These are phyloP conservation scores for Elegia similella DNA, from an alignment of 2,888 invertebrate genomes.

Conservation along the genomic window DNA sequence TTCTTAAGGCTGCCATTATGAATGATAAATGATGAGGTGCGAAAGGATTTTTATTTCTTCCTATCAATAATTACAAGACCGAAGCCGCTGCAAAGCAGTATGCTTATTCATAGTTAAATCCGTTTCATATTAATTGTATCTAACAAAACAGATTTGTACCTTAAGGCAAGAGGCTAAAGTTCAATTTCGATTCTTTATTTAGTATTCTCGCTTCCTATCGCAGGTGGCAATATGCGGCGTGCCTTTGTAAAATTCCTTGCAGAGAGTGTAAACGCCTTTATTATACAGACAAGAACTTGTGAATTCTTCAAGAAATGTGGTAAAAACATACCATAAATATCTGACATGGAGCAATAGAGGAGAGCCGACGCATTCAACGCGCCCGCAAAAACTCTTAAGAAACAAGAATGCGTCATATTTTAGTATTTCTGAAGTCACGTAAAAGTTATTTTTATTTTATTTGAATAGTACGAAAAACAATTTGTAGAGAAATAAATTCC, in stretches of 20 bases:
- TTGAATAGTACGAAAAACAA: too few relatives aligned
- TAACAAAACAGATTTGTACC: slow-evolving; percentile 28
- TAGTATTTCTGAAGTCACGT: background rate
- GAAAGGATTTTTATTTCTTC: slow-evolving; percentile 27
- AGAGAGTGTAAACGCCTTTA: slow-evolving; percentile 44
- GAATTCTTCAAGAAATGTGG: slow-evolving; percentile 31
- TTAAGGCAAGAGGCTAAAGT: slow-evolving; percentile 27
- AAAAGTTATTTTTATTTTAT: too few relatives aligned
- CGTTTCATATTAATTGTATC: slow-evolving; percentile 43
- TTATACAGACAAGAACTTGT: slow-evolving; percentile 43
- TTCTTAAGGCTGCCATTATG: too few relatives aligned
- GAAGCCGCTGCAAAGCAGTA: slow-evolving; percentile 45
- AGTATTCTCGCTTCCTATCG: slow-evolving; percentile 46
- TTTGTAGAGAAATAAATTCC: too few relatives aligned
- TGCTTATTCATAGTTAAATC: slow-evolving; percentile 45
- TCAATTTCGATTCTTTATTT: slow-evolving; percentile 29
- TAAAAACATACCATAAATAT: slow-evolving; percentile 34
- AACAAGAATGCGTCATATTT: slow-evolving; percentile 1
- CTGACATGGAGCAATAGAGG: slow-evolving; percentile 19
- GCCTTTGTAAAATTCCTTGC: slow-evolving; percentile 53
- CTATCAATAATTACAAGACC: slow-evolving; percentile 40
- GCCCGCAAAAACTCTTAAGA: slow-evolving; percentile 20
- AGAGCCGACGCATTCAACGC: slow-evolving; percentile 10
- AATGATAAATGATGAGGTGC: too few relatives aligned
- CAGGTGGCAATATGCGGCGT: slow-evolving; percentile 53